phyloP scores from a whole-genome alignment of 2,113 vertebrate genomes.

The Cyphomyrus plagiostoma region DNA sequence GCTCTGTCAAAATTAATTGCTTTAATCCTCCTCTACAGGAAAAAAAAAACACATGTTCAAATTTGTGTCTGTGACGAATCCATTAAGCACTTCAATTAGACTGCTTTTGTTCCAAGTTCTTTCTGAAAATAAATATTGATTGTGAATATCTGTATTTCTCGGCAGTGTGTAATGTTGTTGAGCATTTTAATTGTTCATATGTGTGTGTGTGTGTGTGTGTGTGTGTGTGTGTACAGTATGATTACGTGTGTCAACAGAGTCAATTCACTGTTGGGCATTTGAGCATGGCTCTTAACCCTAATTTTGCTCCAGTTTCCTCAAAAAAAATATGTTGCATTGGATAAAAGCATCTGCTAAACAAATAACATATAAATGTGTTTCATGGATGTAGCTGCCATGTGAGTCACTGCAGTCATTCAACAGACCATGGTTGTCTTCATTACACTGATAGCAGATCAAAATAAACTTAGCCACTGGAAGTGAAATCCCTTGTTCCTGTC shows the following conservation, averaged over 20 bases:
- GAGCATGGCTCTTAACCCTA: background rate
- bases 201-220: background rate
- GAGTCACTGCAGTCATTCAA: background rate
- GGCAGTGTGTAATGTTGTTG: background rate
- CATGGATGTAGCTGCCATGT: background rate
- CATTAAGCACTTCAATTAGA: constrained; percentile 15
- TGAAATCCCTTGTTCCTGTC: background rate
- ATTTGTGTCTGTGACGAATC: constrained; percentile 15
- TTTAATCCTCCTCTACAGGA: constrained; percentile 18
- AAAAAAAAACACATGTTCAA: constrained; percentile 19
- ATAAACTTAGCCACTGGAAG: background rate
- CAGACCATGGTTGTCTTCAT: background rate
- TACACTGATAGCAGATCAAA: background rate
- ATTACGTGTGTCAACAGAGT: background rate
- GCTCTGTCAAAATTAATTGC: constrained; percentile 26
- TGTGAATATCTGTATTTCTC: background rate
- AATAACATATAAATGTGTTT: background rate
- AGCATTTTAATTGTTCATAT: background rate
- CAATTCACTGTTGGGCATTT: background rate
- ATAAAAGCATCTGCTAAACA: background rate
- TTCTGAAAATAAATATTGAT: constrained; percentile 4
- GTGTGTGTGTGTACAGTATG: background rate
- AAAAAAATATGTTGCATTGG: background rate
- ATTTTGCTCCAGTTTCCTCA: background rate
- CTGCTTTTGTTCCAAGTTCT: constrained; percentile 1